Evolutionary conservation across 2,888 invertebrate species (phyloP), one percentile per base, ranked within the genome.

Genomic region (Pterobdella sp.): DNA sequence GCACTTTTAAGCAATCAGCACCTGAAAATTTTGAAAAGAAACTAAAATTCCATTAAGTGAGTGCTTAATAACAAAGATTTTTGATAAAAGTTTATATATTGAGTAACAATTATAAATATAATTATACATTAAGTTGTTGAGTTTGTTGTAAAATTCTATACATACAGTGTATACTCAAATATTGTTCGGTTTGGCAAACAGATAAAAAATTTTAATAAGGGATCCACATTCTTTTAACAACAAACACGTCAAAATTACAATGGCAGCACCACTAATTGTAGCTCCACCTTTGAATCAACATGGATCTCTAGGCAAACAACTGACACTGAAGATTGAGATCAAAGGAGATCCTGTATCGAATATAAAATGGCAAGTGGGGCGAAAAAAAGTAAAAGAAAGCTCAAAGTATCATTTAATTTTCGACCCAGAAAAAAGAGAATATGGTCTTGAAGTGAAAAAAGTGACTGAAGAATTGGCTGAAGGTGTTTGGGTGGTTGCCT

Each of bases 401-500:
- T 37, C 69, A 0, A 73, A 69, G 49, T 73, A 56, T 42, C 63
- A 64, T 4, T 14, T 73, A 22, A 31, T 34, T 7, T 37, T n/a
- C 35, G 42, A 42, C 18, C 56, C 34, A 3, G 63, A 60, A 22
- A 60, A 31, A n/a, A n/a, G 42, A 18, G 31, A 64, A 14, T 56
- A 71, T 34, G 63, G 26, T 22, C 60, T 73, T 26, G 64, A 32
- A 0, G 36, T 73, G 22, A 60, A 68, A 34, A 73, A 64, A 29
- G 69, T 64, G 26, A 68, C 68, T 1, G 69, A 60, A 26, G 73
- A 73, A 36, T 64, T 73, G 42, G 64, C 68, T 29, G 69, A 73
- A 69, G 73, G 73, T 37, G 64, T 73, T 0, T 73, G 73, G 73
- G 69, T 73, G 31, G 69, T 69, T 14, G 73, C 73, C 14, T 63